Percentiles rank a stretch among this genome's conserved stretches.
phyloP scores from a whole-genome alignment of 2,888 invertebrate genomes.

The Shargacucullia verbasci region DNA sequence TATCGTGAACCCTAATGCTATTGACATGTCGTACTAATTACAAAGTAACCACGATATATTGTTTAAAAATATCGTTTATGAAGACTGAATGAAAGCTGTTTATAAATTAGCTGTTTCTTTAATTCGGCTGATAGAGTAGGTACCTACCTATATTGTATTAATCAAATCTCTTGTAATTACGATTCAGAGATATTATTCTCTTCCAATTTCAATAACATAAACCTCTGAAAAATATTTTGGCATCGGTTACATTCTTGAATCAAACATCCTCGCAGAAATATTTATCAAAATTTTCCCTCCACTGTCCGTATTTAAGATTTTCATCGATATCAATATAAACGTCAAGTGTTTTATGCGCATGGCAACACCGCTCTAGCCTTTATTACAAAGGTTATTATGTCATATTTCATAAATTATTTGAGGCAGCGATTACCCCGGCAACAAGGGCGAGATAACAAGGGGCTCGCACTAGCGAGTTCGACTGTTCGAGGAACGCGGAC shows the following conservation, averaged over 20 bases:
- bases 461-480: conserved; percentile 55
- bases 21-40: conserved; percentile 37
- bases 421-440: conserved; percentile 74
- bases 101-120: too few species aligned
- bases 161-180: too few species aligned
- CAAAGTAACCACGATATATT: conserved; percentile 13
- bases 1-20: conserved; percentile 18
- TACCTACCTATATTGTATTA: too few species aligned
- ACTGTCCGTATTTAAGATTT: conserved; percentile 54
- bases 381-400: conserved; percentile 83
- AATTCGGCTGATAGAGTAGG: too few species aligned
- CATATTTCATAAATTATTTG: conserved; percentile 85
- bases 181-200: too few species aligned
- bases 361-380: conserved; percentile 68
- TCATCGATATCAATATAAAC: conserved; percentile 73
- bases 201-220: too few species aligned
- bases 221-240: not conserved
- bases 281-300: conserved; percentile 31
- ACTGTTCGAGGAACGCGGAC: conserved; percentile 51
- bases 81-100: not conserved
- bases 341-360: conserved; percentile 74
- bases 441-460: conserved; percentile 71
- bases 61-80: not conserved
- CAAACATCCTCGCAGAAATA: conserved; percentile 6
- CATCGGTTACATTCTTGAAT: not conserved